Evolutionary conservation across 2,113 vertebrate species (phyloP).

Genomic region (Cyanoramphus novaezelandiae): DNA sequence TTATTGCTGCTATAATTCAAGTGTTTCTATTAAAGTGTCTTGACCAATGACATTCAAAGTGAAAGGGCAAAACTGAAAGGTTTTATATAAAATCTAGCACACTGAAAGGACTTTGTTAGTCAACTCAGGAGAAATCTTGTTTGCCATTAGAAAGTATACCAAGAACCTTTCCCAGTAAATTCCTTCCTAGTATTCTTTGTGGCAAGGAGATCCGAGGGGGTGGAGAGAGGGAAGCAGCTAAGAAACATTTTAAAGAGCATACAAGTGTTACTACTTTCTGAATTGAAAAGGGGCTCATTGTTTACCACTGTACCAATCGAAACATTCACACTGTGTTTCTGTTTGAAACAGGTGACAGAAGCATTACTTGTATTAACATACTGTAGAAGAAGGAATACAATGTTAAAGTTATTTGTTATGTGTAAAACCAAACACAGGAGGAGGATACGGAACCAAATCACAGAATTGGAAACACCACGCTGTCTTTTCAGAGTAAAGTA

Average conservation of each 20-base stretch:
- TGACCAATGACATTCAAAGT: background rate
- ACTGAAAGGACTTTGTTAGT: background rate
- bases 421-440: background rate
- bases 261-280: background rate
- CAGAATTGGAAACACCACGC: background rate
- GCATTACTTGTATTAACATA: background rate
- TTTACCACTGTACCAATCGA: background rate
- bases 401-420: background rate
- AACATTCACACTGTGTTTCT: background rate
- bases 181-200: background rate
- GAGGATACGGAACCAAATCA: rapidly evolving
- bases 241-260: background rate
- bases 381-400: background rate
- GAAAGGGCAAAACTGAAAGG: background rate
- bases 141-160: background rate
- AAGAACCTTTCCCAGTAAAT: background rate
- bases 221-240: background rate
- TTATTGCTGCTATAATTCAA: slow-evolving; percentile 36
- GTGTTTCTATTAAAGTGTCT: slow-evolving; percentile 29
- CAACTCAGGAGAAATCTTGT: background rate
- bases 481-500: background rate
- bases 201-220: background rate
- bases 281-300: background rate
- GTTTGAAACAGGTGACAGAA: background rate
- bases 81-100: background rate